These are phyloP conservation scores for Ceuthmochares aereus DNA, from an alignment of 2,113 vertebrate species.

Conservation along the genomic window DNA sequence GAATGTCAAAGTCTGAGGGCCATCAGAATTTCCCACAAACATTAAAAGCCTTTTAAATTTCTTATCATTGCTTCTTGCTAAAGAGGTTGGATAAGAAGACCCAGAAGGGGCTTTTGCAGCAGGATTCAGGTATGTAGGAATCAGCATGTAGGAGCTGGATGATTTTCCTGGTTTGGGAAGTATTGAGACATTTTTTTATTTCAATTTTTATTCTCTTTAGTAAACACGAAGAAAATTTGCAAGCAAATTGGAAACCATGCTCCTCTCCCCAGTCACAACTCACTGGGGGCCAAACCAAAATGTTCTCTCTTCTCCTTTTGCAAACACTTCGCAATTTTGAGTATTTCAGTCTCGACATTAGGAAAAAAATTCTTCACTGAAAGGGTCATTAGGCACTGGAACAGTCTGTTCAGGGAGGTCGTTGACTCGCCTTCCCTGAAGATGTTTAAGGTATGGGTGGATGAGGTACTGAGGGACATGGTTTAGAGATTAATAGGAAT, in stretches of 20 bases:
- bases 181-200: background rate
- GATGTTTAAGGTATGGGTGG: too few species aligned
- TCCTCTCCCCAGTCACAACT: background rate
- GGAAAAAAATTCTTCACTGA: too few species aligned
- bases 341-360: too few species aligned
- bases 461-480: too few species aligned
- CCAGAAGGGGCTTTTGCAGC: background rate
- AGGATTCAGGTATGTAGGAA: background rate
- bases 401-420: too few species aligned
- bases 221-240: background rate
- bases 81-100: background rate
- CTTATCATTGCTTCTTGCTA: background rate
- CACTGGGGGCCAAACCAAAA: background rate
- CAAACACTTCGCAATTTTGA: background rate
- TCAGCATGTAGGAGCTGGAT: fast-evolving
- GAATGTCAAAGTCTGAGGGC: background rate
- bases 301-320: background rate
- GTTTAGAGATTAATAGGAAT: too few species aligned
- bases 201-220: background rate
- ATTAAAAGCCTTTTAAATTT: background rate
- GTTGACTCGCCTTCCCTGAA: too few species aligned
- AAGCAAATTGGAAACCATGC: background rate
- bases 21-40: background rate
- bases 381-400: too few species aligned
- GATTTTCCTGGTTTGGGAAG: background rate